Conservation (phyloP, 2,113 vertebrate genomes). For the Hemichromis elongatus region DNA sequence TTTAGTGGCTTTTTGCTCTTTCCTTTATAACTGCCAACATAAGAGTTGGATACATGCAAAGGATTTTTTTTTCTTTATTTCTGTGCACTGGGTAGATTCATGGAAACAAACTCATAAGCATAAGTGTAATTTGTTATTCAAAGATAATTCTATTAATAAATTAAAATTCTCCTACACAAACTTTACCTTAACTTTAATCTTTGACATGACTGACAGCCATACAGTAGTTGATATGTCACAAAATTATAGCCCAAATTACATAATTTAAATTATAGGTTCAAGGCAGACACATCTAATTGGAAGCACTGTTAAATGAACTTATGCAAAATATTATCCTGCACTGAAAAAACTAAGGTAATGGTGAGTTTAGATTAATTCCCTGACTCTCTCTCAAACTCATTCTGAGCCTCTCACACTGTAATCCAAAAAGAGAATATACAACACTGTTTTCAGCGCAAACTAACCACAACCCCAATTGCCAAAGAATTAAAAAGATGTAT, state of each 20-base stretch:
- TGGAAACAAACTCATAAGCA: background rate
- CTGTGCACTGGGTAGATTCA: background rate
- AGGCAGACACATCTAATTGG: background rate
- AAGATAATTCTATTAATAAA: background rate
- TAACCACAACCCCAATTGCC: background rate
- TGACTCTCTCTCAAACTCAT: background rate
- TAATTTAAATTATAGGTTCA: background rate
- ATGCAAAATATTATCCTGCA: background rate
- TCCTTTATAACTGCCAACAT: background rate
- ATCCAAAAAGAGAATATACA: background rate
- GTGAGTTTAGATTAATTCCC: background rate
- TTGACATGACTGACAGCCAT: background rate
- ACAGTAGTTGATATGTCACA: background rate
- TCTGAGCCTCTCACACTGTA: background rate
- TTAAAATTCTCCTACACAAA: background rate
- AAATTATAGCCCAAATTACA: background rate
- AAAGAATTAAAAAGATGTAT: background rate
- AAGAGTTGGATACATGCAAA: background rate
- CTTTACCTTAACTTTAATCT: background rate
- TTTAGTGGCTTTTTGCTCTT: slow-evolving; percentile 43
- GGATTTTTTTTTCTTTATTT: background rate
- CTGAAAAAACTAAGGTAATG: background rate
- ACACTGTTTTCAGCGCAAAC: background rate
- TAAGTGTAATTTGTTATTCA: background rate
- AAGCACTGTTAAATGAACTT: background rate